Base-by-base conservation (phyloP, 2,888 invertebrate species). In the Brachynemurus nebulosus region DNA sequence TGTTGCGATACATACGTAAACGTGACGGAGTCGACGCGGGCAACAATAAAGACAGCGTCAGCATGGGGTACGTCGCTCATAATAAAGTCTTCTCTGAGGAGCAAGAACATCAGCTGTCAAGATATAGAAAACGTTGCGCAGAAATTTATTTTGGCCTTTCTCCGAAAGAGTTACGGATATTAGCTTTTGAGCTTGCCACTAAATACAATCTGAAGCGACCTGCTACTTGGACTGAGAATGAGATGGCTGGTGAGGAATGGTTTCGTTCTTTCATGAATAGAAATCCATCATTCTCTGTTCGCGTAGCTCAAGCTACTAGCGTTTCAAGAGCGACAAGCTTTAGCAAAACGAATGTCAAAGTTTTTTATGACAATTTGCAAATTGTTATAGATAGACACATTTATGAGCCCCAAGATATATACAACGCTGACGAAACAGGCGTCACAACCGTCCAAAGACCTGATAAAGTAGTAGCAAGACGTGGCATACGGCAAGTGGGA, bases 361-460 rank as follows among this genome's bases (percentile, higher is more conserved):
- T 40, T 38, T 53, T 52, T 47, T 61, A 21, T 55, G 46, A 50
- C 17, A 52, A 53, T 45, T 46, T 59, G 42, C n/a, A 36, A 48
- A 47, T 27, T 46, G 54, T 54, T 44, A 41, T 49, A 49, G 53
- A 50, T 8, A 50, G 51, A 41, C 47, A 50, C 46, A 51, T 52
- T 21, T 54, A 53, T 53, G 45, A 47, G 48, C 46, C 53, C 23
- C 49, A 53, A 30, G 53, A 61, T 48, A 61, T 64, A 37, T 64
- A 52, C 45, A 63, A 65, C 50, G 48, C 58, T 14, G 61, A 62
- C 42, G 59, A 64, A 51, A 59, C 59, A 2, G 62, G 59, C 1
- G 48, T 61, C 1, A 61, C 62, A 7, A 63, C 62, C 2, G 63
- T 64, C 2, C 61, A 62, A 45, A 59, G 55, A 45, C 61, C 62